These are phyloP conservation scores for Drosophila persimilis DNA, from an alignment of 1,140 invertebrate species.

Conservation along the genomic window DNA sequence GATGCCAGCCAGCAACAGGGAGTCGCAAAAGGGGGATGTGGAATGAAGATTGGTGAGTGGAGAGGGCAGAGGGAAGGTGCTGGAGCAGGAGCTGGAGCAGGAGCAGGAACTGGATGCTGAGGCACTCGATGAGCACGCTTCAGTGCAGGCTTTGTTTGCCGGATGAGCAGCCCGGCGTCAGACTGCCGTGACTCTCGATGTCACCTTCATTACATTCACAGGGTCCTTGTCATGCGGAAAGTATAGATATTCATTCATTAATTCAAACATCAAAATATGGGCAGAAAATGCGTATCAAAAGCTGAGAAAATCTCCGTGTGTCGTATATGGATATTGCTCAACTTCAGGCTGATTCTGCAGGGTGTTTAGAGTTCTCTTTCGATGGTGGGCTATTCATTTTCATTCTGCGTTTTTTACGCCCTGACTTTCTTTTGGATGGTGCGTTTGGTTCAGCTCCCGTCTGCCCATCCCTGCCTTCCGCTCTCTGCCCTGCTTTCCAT, in stretches of 20 bases:
- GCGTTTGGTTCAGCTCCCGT: background rate
- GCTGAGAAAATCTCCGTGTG: no score
- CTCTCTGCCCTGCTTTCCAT: constrained; percentile 15
- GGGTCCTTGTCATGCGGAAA: no score
- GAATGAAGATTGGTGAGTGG: background rate
- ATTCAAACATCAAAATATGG: no score
- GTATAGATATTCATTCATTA: no score
- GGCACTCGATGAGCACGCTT: constrained; percentile 49
- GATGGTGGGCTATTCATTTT: background rate
- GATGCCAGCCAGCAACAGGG: constrained; percentile 16
- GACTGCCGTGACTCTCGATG: constrained; percentile 52
- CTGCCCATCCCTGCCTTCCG: background rate
- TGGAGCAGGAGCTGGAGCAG: background rate
- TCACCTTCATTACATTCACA: constrained; percentile 29
- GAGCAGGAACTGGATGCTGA: constrained; percentile 1
- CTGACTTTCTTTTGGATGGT: constrained; percentile 17
- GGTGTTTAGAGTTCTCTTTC: background rate
- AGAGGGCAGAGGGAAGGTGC: background rate
- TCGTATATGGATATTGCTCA: background rate
- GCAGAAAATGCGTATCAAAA: no score
- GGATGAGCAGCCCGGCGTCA: constrained; percentile 51
- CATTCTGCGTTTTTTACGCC: constrained; percentile 21
- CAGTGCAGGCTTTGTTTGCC: constrained; percentile 71
- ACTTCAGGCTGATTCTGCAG: background rate
- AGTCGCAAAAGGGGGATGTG: background rate